These are phyloP conservation scores for Sander vitreus DNA, from an alignment of 2,113 vertebrate genomes.

Conservation along the genomic window DNA sequence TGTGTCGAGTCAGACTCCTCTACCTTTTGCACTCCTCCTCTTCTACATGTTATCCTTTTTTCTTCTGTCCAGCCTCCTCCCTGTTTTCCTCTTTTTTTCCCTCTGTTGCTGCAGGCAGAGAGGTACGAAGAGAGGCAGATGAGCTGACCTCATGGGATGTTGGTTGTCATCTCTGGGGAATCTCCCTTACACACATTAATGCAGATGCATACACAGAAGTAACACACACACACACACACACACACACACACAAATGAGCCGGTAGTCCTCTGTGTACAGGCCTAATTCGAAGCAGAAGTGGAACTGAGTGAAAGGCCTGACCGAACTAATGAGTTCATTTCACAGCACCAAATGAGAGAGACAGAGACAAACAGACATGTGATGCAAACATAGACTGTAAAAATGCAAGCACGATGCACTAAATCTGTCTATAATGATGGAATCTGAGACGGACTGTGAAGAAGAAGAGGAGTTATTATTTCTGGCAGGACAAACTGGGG, in stretches of 20 bases:
- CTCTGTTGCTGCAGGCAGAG: constrained; percentile 11
- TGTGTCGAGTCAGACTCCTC: constrained; percentile 61
- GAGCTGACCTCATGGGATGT: constrained; percentile 29
- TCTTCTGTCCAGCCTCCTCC: constrained; percentile 3
- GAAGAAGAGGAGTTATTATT: constrained; percentile 8
- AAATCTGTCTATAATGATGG: constrained; percentile 19
- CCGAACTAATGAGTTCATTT: constrained; percentile 64
- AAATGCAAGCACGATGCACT: not conserved
- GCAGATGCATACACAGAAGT: not conserved
- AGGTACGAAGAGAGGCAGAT: constrained; percentile 31
- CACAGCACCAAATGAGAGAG: constrained; percentile 20
- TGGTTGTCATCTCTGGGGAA: constrained; percentile 22
- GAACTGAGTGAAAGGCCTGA: constrained; percentile 55
- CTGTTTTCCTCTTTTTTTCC: not conserved
- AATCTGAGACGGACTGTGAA: not conserved
- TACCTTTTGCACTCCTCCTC: constrained; percentile 15
- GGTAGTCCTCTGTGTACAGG: constrained; percentile 64
- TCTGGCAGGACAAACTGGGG: not conserved
- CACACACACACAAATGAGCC: constrained; percentile 1
- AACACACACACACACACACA: not conserved
- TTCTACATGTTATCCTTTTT: not conserved
- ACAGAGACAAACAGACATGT: not conserved
- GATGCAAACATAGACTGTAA: not conserved
- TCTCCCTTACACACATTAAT: not conserved
- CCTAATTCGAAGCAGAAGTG: constrained; percentile 72